Evolutionary conservation across 2,113 vertebrate genomes (phyloP), one percentile per base, ranked within the genome.

Genomic region (Nycticorax nycticorax): DNA sequence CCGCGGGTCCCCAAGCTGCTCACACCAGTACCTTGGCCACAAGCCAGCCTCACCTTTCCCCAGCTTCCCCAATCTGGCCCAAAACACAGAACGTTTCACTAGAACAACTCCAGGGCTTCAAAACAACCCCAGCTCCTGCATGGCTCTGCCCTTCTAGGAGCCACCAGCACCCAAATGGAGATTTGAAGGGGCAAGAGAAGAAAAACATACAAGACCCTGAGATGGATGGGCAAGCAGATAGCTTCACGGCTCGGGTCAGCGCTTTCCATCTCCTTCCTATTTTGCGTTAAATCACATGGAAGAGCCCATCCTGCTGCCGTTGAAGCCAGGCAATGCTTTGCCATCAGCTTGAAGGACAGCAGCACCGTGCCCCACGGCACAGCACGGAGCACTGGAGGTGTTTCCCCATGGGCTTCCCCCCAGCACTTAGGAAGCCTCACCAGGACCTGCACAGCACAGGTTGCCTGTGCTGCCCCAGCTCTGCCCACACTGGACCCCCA

Each of bases 131-230:
- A 63, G 88, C 88, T 89, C 93, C 96, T 50, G 32, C 39, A 12
- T 20, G 17, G 78, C 55, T 94, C 93, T 97, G 92, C 94, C 41
- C 80, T 96, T 96, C 89, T 89, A 89, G 91, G 74, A 94, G 96
- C 95, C 92, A 95, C 92, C 94, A 95, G 88, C 72, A 83, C 88
- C 95, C 84, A 47, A 76, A 68, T 21, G 88, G 91, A 93, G 91
- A 92, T 90, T 79, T 68, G 71, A 92, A 93, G 79, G 75, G 66
- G 63, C 86, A 59, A 72, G 90, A 91, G 71, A 64, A 79, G 72
- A 52, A 89, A 81, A 67, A 86, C 47, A 0, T 14, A 8, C 10
- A 64, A 79, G 77, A 21, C 66, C n/a, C 18, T 2, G 53, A 55
- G 53, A 32, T 0, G n/a, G 50, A 39, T 4, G 43, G 35, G 30